Evolutionary conservation across 2,888 invertebrate species (phyloP), one percentile per base, ranked within the genome.

Genomic region (Agrochola lychnidis): DNA sequence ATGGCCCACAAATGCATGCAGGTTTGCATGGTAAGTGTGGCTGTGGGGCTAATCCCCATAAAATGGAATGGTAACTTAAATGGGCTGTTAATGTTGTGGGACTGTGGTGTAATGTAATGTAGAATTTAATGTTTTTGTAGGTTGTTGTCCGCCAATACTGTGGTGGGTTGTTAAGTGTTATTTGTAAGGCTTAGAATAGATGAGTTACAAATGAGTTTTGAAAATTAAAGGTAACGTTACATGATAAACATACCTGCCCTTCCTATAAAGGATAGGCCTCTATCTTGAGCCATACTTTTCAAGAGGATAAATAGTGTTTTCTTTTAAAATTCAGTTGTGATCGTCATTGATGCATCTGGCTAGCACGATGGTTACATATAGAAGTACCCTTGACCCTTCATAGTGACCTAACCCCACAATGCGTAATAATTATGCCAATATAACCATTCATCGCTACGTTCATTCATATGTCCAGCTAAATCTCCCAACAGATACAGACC

Each of bases 31-130:
- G 53, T 36, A 19, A 73, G 62, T 64, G 76, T 85, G 67, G 59
- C 57, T 30, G 40, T 70, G 61, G 61, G 56, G n/a, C 67, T 81
- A 72, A 87, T 78, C 73, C 66, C 36, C 76, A 86, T 86, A 75
- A 87, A 86, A 78, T 61, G 72, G 62, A 82, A 85, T 87, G 67
- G 81, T 70, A 73, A 72, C 70, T 81, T 78, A 78, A 83, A 83
- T 70, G 70, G 63, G 56, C 62, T 66, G 73, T 83, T 83, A 79
- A 86, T 71, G 79, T 75, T 36, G 76, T 75, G 75, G 45, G 73
- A 56, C 76, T 51, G 61, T 48, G 42, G 73, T 30, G 68, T 59
- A 70, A 78, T 62, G 62, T 78, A 59, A 70, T 76, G 73, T 56
- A 53, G 66, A 51, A 70, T 77, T 85, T 85, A 68, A 82, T 82